A percentile compares a stretch with the other conserved stretches of the same genome.
Evolutionary conservation across 2,888 invertebrate genomes (phyloP).

Genomic region (Harpagoxenus sublaevis): DNA sequence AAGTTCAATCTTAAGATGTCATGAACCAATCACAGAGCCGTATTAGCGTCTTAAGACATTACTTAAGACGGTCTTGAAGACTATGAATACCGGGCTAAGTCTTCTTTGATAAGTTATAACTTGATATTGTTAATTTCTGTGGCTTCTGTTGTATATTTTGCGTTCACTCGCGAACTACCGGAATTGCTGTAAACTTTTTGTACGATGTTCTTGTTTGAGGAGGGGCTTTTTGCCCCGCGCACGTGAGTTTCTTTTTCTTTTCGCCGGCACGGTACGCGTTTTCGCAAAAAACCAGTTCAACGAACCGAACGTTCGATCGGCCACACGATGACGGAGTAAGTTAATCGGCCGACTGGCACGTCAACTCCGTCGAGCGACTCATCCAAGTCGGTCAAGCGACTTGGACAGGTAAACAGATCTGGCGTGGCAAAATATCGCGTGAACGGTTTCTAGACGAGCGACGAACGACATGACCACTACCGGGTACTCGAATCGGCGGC

Average conservation of each 20-base stretch:
- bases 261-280: constrained; percentile 16
- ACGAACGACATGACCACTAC: constrained; percentile 40
- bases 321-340: constrained; percentile 44
- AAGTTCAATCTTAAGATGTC: too few species aligned
- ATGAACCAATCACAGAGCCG: too few species aligned
- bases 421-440: constrained; percentile 75
- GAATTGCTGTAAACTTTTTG: neutral
- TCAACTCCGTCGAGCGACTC: constrained; percentile 46
- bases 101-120: neutral
- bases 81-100: too few species aligned
- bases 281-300: constrained; percentile 50
- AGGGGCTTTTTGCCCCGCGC: neutral
- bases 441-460: constrained; percentile 82
- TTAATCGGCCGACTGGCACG: constrained; percentile 58
- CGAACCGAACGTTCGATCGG: constrained; percentile 46
- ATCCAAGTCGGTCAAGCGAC: constrained; percentile 70
- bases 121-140: neutral
- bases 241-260: constrained; percentile 32
- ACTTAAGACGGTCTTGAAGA: too few species aligned
- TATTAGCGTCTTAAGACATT: too few species aligned
- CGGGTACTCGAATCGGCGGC: constrained; percentile 33
- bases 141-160: neutral
- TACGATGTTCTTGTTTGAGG: neutral
- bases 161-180: neutral
- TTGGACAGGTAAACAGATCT: constrained; percentile 73